Evolutionary conservation across 1,140 invertebrate genomes (phyloP).

Genomic region (Nylanderia fulva): DNA sequence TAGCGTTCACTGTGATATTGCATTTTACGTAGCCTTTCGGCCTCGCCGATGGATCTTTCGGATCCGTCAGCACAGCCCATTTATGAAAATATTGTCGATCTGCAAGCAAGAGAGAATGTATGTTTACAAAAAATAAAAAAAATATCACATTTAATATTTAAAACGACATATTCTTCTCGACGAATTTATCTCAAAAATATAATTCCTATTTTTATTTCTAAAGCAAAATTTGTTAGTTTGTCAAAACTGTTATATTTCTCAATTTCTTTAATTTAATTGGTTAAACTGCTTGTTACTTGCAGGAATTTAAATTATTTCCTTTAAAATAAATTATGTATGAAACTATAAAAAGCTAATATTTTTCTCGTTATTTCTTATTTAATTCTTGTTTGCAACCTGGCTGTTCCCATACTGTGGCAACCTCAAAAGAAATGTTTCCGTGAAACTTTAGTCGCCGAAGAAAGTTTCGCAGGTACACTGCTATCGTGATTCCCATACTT

Average conservation of each 20-base stretch:
- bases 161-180: not conserved
- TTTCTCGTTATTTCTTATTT: slow-evolving; percentile 1
- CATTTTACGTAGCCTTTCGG: slow-evolving; percentile 92
- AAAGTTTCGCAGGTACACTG: slow-evolving; percentile 79
- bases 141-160: slow-evolving; percentile 5
- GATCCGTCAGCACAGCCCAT: slow-evolving; percentile 91
- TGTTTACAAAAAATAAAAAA: not conserved
- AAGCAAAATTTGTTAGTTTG: not conserved
- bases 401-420: slow-evolving; percentile 90
- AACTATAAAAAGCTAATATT: slow-evolving; percentile 35
- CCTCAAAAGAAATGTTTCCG: slow-evolving; percentile 86
- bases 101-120: slow-evolving; percentile 78
- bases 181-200: not conserved
- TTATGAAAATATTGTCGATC: slow-evolving; percentile 93
- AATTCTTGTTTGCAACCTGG: slow-evolving; percentile 85
- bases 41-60: slow-evolving; percentile 88
- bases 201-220: not conserved
- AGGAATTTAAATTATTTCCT: not conserved
- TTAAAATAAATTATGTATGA: not conserved
- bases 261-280: not conserved
- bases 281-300: not conserved
- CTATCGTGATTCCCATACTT: slow-evolving; percentile 80
- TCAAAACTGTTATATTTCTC: not conserved
- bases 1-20: slow-evolving; percentile 90
- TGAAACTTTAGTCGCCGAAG: slow-evolving; percentile 81